Evolutionary conservation across 2,888 invertebrate genomes (phyloP).

Genomic region (Cordylochernes scorpioides): DNA sequence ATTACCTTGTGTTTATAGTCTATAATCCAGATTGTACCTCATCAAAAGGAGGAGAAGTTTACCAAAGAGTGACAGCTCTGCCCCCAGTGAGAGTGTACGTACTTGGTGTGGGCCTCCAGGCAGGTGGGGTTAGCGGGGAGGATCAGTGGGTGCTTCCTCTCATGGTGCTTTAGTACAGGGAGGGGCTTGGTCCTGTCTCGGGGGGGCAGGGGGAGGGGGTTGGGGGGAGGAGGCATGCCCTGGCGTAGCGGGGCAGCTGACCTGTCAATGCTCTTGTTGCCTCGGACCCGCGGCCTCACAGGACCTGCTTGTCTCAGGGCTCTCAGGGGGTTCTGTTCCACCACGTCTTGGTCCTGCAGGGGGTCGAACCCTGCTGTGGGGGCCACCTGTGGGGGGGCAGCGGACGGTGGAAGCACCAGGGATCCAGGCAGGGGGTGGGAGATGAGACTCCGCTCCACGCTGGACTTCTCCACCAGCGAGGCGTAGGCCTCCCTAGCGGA

Average conservation of each 20-base stretch:
- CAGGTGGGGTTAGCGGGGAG: slow-evolving; percentile 30
- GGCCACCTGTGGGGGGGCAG: slow-evolving; percentile 6
- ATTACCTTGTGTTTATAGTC: no score
- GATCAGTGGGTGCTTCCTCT: slow-evolving; percentile 50
- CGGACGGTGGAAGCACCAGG: slow-evolving; percentile 8
- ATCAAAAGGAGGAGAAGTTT: no score
- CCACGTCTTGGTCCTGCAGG: slow-evolving; percentile 18
- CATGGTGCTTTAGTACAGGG: slow-evolving; percentile 39
- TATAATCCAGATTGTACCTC: no score
- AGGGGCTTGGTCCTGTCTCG: slow-evolving; percentile 36
- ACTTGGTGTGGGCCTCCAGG: no score
- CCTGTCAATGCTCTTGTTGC: slow-evolving; percentile 24
- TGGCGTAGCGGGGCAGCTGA: slow-evolving; percentile 10
- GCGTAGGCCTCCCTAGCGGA: slow-evolving; percentile 80
- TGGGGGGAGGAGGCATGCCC: slow-evolving; percentile 20
- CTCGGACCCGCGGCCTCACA: slow-evolving; percentile 29
- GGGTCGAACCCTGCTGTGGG: no score
- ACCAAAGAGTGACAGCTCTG: no score
- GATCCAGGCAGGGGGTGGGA: slow-evolving; percentile 3
- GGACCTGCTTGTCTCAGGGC: slow-evolving; percentile 32
- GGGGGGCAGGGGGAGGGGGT: slow-evolving; percentile 51
- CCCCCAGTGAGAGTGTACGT: no score
- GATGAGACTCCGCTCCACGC: slow-evolving; percentile 10
- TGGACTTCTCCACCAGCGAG: slow-evolving; percentile 47
- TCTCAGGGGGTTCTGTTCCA: slow-evolving; percentile 33